Percentiles rank a stretch among this genome's conserved stretches.
These are phyloP conservation scores for Drosophila histrio DNA, from an alignment of 2,888 invertebrate species.

Conservation along the genomic window DNA sequence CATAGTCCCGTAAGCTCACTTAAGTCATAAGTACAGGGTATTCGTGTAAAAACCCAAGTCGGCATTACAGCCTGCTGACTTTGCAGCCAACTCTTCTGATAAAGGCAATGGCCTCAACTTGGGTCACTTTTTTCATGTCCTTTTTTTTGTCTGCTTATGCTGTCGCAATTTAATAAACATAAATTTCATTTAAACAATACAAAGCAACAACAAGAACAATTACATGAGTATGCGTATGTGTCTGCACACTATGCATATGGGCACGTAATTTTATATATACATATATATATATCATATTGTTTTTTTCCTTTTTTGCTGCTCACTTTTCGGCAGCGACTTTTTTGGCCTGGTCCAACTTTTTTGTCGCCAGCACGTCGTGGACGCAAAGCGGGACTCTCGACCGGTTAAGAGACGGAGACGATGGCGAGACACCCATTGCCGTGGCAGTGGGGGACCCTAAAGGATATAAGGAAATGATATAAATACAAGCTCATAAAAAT, in stretches of 20 bases:
- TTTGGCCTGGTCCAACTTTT: conserved; percentile 44
- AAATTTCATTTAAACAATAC: conserved; percentile 69
- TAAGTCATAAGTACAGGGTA: not conserved
- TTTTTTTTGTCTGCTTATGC: conserved; percentile 3
- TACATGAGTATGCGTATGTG: conserved; percentile 28
- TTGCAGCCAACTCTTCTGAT: conserved; percentile 10
- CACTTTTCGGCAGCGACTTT: conserved; percentile 36
- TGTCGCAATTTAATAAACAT: conserved; percentile 72
- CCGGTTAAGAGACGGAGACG: conserved; percentile 40
- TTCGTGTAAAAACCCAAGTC: not conserved
- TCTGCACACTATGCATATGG: conserved; percentile 38
- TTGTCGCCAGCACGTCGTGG: conserved; percentile 49
- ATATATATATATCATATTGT: conserved; percentile 49
- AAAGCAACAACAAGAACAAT: conserved; percentile 38
- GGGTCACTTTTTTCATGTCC: conserved; percentile 28
- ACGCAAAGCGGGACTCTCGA: conserved; percentile 21
- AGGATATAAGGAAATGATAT: conserved; percentile 74
- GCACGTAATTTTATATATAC: conserved; percentile 57
- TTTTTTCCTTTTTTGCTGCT: conserved; percentile 12
- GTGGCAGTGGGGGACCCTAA: conserved; percentile 23
- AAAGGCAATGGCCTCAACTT: conserved; percentile 51
- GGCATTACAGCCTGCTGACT: conserved; percentile 8
- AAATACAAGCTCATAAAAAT: conserved; percentile 79
- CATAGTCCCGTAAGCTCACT: too few relatives aligned
- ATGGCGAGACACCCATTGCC: conserved; percentile 41